Percentiles rank a stretch among this genome's conserved stretches.
These are phyloP conservation scores for Callaeas wilsoni DNA, from an alignment of 2,113 vertebrate genomes.

Conservation along the genomic window DNA sequence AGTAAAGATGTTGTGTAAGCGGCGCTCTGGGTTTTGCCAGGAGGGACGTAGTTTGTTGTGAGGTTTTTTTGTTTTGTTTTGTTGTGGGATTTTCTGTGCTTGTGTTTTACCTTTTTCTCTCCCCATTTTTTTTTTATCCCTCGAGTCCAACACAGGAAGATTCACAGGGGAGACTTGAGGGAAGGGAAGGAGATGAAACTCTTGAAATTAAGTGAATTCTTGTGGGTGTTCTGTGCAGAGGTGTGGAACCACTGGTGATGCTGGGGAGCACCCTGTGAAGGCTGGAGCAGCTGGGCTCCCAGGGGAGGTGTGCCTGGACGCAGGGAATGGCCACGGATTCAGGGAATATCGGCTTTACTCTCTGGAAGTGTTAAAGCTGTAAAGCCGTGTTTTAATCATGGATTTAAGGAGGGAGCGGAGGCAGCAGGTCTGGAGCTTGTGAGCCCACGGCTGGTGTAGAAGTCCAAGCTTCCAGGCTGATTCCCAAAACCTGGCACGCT, in stretches of 20 bases:
- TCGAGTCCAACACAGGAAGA: neutral
- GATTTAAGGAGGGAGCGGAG: neutral
- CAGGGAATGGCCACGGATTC: neutral
- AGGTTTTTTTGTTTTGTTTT: constrained; percentile 41
- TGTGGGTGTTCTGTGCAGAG: neutral
- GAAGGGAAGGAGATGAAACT: constrained; percentile 27
- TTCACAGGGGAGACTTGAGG: constrained; percentile 8
- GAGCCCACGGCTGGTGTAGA: neutral
- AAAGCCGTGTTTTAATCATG: neutral
- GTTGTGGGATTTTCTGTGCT: neutral
- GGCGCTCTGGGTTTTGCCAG: constrained; percentile 82
- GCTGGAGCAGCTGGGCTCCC: neutral
- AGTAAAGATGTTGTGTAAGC: constrained; percentile 80
- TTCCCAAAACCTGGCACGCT: accelerated
- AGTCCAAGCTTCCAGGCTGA: neutral
- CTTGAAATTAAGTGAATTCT: constrained; percentile 13
- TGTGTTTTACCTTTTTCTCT: neutral
- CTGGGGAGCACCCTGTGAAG: neutral
- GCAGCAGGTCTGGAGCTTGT: neutral
- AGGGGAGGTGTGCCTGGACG: neutral
- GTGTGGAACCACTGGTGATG: neutral
- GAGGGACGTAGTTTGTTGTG: constrained; percentile 69
- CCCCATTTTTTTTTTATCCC: neutral
- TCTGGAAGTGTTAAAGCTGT: neutral
- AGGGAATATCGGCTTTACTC: neutral